Evolutionary conservation across 2,113 vertebrate genomes (phyloP).

Genomic region (Brachypodius melanocephalos): DNA sequence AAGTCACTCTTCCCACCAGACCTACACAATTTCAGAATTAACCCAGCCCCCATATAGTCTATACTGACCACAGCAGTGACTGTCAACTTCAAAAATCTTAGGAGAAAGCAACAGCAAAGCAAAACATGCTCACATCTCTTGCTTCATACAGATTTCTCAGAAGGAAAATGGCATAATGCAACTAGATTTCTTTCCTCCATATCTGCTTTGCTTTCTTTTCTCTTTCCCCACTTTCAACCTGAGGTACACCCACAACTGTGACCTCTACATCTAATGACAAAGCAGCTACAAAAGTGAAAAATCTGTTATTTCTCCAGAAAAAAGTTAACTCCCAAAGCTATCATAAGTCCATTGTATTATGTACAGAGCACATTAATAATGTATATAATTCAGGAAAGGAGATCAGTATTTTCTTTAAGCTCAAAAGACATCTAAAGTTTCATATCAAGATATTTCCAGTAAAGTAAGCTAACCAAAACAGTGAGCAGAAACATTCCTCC

Average conservation of each 20-base stretch:
- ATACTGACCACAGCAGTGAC: background rate
- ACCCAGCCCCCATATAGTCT: background rate
- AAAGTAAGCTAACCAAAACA: conserved; percentile 74
- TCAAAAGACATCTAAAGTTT: conserved; percentile 34
- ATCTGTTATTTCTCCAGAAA: background rate
- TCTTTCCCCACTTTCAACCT: background rate
- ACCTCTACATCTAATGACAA: background rate
- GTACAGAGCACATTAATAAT: background rate
- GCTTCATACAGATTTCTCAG: background rate
- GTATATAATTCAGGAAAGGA: background rate
- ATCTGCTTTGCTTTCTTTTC: background rate
- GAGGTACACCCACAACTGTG: background rate
- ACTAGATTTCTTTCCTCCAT: background rate
- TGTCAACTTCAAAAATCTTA: background rate
- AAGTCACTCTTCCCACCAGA: background rate
- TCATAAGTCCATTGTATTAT: background rate
- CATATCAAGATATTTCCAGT: background rate
- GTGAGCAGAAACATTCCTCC: conserved; percentile 45
- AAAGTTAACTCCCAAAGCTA: background rate
- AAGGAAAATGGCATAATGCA: background rate
- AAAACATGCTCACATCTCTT: background rate
- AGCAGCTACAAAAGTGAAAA: background rate
- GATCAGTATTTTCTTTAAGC: background rate
- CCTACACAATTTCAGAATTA: background rate
- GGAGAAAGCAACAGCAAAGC: background rate